Evolutionary conservation across 2,797 vertebrate species (phyloP).

Genomic region (Semotilus atromaculatus): DNA sequence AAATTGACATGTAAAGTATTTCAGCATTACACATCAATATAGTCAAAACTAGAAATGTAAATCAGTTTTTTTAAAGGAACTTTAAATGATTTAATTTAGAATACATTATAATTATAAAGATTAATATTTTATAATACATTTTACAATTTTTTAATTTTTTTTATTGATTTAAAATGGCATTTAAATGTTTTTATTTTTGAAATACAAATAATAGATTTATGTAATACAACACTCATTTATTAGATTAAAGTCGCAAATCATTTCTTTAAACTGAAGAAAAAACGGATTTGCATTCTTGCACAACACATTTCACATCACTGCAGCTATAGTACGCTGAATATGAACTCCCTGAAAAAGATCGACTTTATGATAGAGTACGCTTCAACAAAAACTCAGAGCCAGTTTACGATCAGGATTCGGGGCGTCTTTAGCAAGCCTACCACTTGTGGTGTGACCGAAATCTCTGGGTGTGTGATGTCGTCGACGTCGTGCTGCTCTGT

Average conservation of each 20-base stretch:
- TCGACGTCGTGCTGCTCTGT: constrained; percentile 37
- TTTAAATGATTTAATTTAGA: not conserved
- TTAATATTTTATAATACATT: not conserved
- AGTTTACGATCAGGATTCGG: not conserved
- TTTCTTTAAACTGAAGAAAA: not conserved
- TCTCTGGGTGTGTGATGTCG: constrained; percentile 34
- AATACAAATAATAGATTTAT: not conserved
- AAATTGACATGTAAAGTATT: not conserved
- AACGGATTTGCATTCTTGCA: not conserved
- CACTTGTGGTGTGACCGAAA: constrained; percentile 10
- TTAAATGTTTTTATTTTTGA: not conserved
- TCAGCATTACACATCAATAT: not conserved
- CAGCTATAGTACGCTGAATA: not conserved
- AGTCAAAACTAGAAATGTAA: not conserved
- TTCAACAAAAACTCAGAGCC: not conserved
- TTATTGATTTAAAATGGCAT: not conserved
- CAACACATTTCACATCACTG: not conserved
- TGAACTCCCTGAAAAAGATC: not conserved
- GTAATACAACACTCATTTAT: not conserved
- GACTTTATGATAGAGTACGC: not conserved
- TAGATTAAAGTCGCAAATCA: not conserved
- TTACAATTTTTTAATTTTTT: not conserved
- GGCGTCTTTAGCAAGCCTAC: constrained; percentile 17
- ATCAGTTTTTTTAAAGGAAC: not conserved
- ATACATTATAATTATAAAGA: not conserved